Base-by-base conservation (phyloP, 1,140 invertebrate species). In the Dendrolimus punctatus region DNA sequence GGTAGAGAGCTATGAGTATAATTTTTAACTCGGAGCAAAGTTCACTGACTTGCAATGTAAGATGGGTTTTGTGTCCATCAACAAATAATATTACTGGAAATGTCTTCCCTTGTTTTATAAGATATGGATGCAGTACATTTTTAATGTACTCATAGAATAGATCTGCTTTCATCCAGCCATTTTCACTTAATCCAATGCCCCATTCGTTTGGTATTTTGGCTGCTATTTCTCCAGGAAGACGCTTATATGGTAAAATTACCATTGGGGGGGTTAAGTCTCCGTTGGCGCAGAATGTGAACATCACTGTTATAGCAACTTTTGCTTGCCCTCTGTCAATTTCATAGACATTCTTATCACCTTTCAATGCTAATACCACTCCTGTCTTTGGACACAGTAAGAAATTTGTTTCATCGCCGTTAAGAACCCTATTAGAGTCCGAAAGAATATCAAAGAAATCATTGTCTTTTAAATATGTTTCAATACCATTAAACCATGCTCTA, bases 1-100 rank as follows among this genome's bases (percentile, higher is more conserved):
- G 72, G 57, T 76, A 76, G 6, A 80, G 53, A 2, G 68, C 57
- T 42, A 80, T 65, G 9, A 83, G 53, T 7, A 60, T 64, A 59
- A 82, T 79, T 6, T 58, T 36, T 49, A 76, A 54, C 40, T 73
- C 46, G 23, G 51, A 45, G 57, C 74, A 77, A 36, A 83, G 59
- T 46, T 68, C 36, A 49, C 56, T 55, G 37, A 73, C 48, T 39
- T 57, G 38, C 9, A 39, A 23, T 0, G 69, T 76, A 1, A 82
- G 40, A 60, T 85, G 78, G 60, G 56, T 75, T 40, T 62, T 69
- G 51, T 85, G 73, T 8, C 76, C 80, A 74, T 83, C 73, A 5
- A 83, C 38, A 58, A 85, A 80, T 39, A 73, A 53, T 42, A 82
- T 68, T 7, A 78, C 62, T 42, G 74, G 77, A 9, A 64, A 55